A percentile compares a stretch with the other conserved stretches of the same genome.
phyloP scores from a whole-genome alignment of 2,113 vertebrate species.

The Dolichallabes microphthalmus region DNA sequence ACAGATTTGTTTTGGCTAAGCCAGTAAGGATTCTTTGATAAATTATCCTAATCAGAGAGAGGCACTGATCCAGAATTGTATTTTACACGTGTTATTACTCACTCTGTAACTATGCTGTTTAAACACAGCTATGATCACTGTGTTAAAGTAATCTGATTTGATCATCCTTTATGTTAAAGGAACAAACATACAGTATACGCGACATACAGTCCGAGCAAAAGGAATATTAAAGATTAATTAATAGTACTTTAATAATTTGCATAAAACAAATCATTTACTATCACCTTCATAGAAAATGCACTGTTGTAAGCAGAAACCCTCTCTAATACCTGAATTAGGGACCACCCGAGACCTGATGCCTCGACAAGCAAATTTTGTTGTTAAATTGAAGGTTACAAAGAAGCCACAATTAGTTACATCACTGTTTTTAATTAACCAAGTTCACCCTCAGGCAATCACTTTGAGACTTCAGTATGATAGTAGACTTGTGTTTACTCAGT shows the following conservation, averaged over 20 bases:
- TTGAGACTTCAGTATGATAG: constrained; percentile 35
- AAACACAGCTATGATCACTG: not conserved
- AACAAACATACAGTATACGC: not conserved
- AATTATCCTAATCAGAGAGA: constrained; percentile 53
- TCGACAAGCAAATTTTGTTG: not conserved
- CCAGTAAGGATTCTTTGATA: constrained; percentile 50
- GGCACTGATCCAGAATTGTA: constrained; percentile 40
- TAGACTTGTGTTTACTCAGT: constrained; percentile 1
- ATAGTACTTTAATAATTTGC: not conserved
- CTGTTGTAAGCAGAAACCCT: not conserved
- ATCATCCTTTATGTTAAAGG: not conserved
- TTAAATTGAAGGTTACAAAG: not conserved
- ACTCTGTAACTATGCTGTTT: constrained; percentile 23
- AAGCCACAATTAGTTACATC: constrained; percentile 50
- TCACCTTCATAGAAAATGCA: not conserved
- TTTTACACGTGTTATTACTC: constrained; percentile 41
- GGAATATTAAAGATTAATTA: too few relatives aligned
- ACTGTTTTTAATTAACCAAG: constrained; percentile 40
- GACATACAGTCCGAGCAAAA: not conserved
- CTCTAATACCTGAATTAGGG: not conserved
- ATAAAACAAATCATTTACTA: not conserved
- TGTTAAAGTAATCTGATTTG: not conserved
- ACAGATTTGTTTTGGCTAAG: constrained; percentile 48
- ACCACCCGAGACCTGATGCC: not conserved
- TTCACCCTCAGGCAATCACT: constrained; percentile 31